A percentile compares a stretch with the other conserved stretches of the same genome.
phyloP scores from a whole-genome alignment of 2,113 vertebrate species.

The Lontra canadensis region DNA sequence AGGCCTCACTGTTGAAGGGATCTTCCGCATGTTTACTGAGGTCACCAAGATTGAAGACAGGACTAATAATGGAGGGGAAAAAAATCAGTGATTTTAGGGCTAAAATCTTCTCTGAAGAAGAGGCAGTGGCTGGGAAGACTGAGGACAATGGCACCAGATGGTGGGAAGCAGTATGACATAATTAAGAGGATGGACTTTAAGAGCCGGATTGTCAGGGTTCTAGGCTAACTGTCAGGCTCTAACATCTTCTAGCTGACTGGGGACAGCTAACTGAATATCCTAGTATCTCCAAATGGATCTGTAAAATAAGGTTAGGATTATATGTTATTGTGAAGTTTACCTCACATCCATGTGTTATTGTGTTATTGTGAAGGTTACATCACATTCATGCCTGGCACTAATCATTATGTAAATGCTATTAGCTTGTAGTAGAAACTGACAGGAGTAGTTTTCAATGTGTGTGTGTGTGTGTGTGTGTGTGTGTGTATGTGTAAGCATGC shows the following conservation, averaged over 20 bases:
- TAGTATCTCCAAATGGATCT: neutral
- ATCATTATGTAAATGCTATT: neutral
- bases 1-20: neutral
- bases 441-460: neutral
- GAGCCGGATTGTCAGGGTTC: neutral
- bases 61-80: neutral
- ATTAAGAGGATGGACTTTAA: neutral
- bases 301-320: neutral
- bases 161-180: neutral
- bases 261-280: neutral
- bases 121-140: neutral
- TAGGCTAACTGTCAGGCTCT: neutral
- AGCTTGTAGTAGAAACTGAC: neutral
- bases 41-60: neutral
- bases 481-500: neutral
- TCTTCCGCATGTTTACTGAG: neutral
- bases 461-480: neutral
- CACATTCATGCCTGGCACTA: neutral
- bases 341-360: neutral
- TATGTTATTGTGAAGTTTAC: neutral
- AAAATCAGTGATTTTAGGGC: neutral
- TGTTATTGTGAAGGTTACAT: neutral
- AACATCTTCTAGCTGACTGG: neutral
- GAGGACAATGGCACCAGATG: neutral
- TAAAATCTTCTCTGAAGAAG: neutral